Evolutionary conservation across 2,113 vertebrate species (phyloP).

Genomic region (Neolamprologus cancellatus): DNA sequence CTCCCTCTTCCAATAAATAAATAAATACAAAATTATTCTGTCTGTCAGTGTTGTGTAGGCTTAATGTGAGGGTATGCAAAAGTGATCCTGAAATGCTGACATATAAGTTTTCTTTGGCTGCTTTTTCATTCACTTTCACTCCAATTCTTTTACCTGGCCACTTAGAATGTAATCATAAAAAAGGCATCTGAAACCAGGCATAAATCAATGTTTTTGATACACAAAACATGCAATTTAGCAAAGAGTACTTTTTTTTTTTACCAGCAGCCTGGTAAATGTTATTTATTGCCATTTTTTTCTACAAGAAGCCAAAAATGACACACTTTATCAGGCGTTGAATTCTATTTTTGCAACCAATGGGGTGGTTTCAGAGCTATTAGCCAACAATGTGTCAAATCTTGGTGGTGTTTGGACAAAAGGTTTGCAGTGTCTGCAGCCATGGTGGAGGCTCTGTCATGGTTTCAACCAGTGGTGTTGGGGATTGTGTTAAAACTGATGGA

Average conservation of each 20-base stretch:
- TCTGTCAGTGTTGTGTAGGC: neutral
- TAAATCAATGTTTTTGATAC: neutral
- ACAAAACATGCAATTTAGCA: neutral
- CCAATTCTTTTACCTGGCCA: neutral
- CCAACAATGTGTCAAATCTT: neutral
- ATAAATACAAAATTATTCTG: neutral
- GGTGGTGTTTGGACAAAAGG: neutral
- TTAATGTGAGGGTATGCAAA: neutral
- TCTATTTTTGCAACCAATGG: neutral
- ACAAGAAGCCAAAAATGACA: neutral
- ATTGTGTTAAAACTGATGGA: neutral
- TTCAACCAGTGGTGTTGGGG: neutral
- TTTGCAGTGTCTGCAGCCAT: neutral
- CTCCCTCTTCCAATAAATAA: neutral
- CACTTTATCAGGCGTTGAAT: neutral
- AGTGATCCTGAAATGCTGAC: neutral
- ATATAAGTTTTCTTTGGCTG: neutral
- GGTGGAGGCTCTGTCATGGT: neutral
- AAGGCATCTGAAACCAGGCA: neutral
- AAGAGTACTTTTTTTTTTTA: neutral
- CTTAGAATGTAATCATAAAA: neutral
- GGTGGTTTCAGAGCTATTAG: neutral
- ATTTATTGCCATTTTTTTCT: neutral
- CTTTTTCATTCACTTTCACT: neutral
- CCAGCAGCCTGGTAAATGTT: neutral